phyloP scores from a whole-genome alignment of 1,140 invertebrate genomes.

The Saccostrea glomerata region DNA sequence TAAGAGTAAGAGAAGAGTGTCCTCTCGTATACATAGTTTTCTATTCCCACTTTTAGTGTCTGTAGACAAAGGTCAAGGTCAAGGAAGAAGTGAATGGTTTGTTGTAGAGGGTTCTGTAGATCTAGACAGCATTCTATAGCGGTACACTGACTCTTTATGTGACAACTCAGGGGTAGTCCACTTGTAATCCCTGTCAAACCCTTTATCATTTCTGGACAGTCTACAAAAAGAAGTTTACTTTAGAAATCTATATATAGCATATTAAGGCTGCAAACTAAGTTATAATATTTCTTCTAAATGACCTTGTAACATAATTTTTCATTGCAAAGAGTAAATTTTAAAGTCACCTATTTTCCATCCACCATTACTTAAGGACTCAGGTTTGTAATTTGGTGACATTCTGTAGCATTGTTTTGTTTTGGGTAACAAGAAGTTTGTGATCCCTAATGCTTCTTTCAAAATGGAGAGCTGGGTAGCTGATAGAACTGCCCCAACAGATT shows the following conservation, averaged over 20 bases:
- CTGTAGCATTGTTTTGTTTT: slow-evolving; percentile 40
- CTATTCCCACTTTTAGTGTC: slow-evolving; percentile 35
- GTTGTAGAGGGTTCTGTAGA: slow-evolving; percentile 25
- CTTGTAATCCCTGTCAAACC: not conserved
- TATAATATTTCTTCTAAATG: not conserved
- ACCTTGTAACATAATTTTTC: no score
- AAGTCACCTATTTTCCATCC: slow-evolving; percentile 44
- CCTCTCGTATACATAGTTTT: not conserved
- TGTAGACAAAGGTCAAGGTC: slow-evolving; percentile 40
- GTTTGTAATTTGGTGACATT: not conserved
- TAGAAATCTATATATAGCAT: not conserved
- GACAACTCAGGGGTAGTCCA: slow-evolving; percentile 39
- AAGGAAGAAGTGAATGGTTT: slow-evolving; percentile 41
- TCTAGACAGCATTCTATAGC: slow-evolving; percentile 53
- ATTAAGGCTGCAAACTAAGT: not conserved
- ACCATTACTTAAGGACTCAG: not conserved
- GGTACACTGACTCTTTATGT: slow-evolving; percentile 46
- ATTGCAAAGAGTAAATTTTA: no score
- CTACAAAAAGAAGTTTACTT: not conserved
- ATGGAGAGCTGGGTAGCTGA: not conserved
- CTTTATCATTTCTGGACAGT: not conserved
- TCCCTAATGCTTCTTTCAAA: not conserved
- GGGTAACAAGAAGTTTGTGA: not conserved
- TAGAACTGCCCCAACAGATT: not conserved
- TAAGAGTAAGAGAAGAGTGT: not conserved